These are phyloP conservation scores for Argya squamiceps DNA, from an alignment of 2,797 vertebrate genomes.

Conservation along the genomic window DNA sequence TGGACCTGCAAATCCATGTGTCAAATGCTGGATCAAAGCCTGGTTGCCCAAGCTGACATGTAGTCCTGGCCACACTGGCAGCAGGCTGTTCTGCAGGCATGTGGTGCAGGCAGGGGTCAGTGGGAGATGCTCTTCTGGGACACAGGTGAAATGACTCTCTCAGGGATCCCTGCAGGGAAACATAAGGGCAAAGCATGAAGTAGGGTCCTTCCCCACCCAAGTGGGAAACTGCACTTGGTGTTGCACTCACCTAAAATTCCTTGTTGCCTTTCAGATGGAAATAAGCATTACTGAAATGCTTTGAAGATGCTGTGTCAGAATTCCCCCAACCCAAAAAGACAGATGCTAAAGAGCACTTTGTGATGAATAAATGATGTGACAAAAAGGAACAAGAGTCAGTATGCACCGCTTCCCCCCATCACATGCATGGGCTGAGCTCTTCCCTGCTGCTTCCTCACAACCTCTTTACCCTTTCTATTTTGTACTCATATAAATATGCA, in stretches of 20 bases:
- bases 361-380: conserved; percentile 45
- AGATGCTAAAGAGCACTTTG: neutral
- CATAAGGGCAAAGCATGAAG: neutral
- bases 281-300: neutral
- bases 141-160: neutral
- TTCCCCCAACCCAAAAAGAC: neutral
- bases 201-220: neutral
- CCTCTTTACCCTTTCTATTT: neutral
- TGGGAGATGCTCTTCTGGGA: neutral
- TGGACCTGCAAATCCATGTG: neutral
- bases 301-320: neutral
- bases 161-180: neutral
- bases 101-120: rapidly evolving
- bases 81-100: neutral
- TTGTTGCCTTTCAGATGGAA: neutral
- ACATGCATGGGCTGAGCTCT: neutral
- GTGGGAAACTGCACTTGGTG: neutral
- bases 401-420: rapidly evolving
- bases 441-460: neutral
- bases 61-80: neutral
- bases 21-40: neutral
- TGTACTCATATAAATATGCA: neutral
- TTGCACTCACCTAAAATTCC: neutral
- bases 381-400: neutral
- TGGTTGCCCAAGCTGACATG: rapidly evolving